These are phyloP conservation scores for Tiliacea citrago DNA, from an alignment of 2,888 invertebrate species.

Conservation along the genomic window DNA sequence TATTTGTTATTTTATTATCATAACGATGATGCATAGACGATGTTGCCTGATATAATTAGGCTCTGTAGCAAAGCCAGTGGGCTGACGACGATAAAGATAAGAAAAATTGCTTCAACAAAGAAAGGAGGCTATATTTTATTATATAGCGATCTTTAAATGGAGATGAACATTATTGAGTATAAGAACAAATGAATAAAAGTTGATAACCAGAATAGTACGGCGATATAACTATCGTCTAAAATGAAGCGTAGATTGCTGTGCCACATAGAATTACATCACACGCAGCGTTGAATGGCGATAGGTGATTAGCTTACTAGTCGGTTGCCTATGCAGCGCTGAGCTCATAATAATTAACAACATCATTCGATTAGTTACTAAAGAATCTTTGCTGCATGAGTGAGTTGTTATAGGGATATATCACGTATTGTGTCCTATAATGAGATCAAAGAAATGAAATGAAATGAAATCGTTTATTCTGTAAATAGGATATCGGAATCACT, in stretches of 20 bases:
- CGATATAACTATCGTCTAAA: slow-evolving; percentile 3
- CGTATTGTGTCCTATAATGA: slow-evolving; percentile 35
- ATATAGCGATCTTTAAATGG: background rate
- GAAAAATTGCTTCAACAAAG: background rate
- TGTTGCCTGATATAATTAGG: slow-evolving; percentile 26
- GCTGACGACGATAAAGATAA: background rate
- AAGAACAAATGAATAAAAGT: background rate
- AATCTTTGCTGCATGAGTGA: slow-evolving; percentile 37
- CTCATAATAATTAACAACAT: slow-evolving; percentile 41
- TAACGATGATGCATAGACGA: slow-evolving; percentile 22
- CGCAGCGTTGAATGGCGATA: slow-evolving; percentile 20
- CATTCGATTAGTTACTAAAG: slow-evolving; percentile 23
- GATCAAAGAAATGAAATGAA: slow-evolving; percentile 13
- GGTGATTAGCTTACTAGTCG: slow-evolving; percentile 10
- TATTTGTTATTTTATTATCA: slow-evolving; percentile 30
- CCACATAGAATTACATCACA: slow-evolving; percentile 21
- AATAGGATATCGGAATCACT: too few species aligned
- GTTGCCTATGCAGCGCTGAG: slow-evolving; percentile 2
- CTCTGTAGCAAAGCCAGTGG: background rate
- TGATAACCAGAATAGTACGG: background rate
- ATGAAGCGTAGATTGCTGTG: slow-evolving; percentile 12
- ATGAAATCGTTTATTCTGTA: too few species aligned
- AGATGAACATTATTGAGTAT: background rate
- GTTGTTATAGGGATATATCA: slow-evolving; percentile 31
- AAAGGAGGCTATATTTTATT: background rate